Evolutionary conservation across 2,888 invertebrate species (phyloP).

Genomic region (Hydriomena furcata): DNA sequence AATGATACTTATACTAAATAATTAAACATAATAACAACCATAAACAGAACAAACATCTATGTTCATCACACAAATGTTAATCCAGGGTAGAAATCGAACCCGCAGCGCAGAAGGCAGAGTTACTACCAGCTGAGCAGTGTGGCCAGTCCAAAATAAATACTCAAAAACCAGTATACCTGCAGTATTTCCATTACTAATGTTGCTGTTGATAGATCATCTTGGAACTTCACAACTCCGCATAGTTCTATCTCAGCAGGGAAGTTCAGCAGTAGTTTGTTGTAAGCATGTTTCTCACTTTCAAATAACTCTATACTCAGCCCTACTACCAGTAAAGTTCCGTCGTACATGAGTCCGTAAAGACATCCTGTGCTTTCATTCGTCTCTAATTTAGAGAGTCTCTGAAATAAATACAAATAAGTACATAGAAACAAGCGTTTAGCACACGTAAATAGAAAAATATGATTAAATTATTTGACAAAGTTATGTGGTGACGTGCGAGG

Average conservation of each 20-base stretch:
- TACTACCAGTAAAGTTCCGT: conserved; percentile 87
- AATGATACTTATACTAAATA: too few relatives aligned
- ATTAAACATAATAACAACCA: too few relatives aligned
- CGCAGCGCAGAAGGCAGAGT: too few relatives aligned
- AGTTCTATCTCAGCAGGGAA: conserved; percentile 91
- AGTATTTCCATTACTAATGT: conserved; percentile 85
- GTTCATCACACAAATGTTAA: too few relatives aligned
- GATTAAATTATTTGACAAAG: conserved; percentile 21
- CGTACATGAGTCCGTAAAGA: conserved; percentile 89
- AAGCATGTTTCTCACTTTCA: conserved; percentile 79
- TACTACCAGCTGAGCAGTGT: too few relatives aligned
- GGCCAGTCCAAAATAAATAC: too few relatives aligned
- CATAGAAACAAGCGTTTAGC: background rate
- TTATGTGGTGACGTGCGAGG: conserved; percentile 58
- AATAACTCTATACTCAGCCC: conserved; percentile 87
- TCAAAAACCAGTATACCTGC: too few relatives aligned
- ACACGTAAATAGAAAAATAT: conserved; percentile 1
- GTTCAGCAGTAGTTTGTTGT: conserved; percentile 82
- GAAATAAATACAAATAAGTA: conserved; percentile 37
- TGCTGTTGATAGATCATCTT: conserved; percentile 83
- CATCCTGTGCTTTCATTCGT: conserved; percentile 86
- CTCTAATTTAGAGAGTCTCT: conserved; percentile 87
- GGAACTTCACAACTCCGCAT: conserved; percentile 88
- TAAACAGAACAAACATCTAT: too few relatives aligned
- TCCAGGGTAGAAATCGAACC: too few relatives aligned